Evolutionary conservation across 2,888 invertebrate species (phyloP).

Genomic region (Ormyrus pomaceus): DNA sequence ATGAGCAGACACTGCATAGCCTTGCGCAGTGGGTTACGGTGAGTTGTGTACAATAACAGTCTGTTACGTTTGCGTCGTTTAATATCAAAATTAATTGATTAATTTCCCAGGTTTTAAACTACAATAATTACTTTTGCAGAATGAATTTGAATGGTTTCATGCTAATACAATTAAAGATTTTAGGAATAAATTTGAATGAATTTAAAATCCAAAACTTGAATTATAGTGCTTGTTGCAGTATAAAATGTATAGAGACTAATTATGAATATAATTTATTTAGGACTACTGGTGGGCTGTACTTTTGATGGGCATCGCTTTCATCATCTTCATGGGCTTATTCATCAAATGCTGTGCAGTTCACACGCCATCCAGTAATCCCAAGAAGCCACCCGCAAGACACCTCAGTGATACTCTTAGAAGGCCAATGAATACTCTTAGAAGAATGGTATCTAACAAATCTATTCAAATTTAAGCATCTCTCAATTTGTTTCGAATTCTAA

Average conservation of each 20-base stretch:
- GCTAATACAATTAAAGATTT: too few species aligned
- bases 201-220: too few species aligned
- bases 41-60: conserved; percentile 42
- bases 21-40: conserved; percentile 95
- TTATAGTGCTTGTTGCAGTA: not conserved
- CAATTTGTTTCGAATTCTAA: too few species aligned
- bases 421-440: conserved; percentile 92
- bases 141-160: too few species aligned
- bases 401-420: conserved; percentile 93
- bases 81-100: not conserved
- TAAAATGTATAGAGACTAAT: not conserved
- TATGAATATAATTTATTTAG: conserved; percentile 68
- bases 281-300: conserved; percentile 98
- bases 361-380: conserved; percentile 99
- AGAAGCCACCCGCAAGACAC: conserved; percentile 95
- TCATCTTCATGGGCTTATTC: conserved; percentile 97
- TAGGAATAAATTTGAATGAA: too few species aligned
- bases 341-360: conserved; percentile 99
- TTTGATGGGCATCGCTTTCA: conserved; percentile 91
- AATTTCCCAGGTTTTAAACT: not conserved
- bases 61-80: not conserved
- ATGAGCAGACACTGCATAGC: conserved; percentile 90
- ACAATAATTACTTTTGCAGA: too few species aligned
- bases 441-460: conserved; percentile 81
- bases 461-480: too few species aligned